Evolutionary conservation across 1,140 invertebrate genomes (phyloP).

Genomic region (Steinernema khuongi): DNA sequence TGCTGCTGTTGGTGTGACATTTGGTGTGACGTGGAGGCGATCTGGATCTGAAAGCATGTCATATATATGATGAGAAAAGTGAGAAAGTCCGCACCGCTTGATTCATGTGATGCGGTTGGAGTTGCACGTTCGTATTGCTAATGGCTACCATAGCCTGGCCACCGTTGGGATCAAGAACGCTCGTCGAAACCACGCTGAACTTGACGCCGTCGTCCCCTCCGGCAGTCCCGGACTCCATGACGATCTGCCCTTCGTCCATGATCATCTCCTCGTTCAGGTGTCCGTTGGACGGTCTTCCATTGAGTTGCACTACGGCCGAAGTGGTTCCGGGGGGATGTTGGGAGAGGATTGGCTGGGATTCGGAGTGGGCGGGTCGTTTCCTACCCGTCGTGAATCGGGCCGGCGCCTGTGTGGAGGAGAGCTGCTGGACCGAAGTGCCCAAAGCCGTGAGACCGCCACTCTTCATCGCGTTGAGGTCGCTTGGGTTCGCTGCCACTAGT

Average conservation of each 20-base stretch:
- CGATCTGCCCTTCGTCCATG: conserved; percentile 7
- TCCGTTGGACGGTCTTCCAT: neutral
- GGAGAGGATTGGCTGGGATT: neutral
- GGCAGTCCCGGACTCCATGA: neutral
- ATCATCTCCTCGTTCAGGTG: neutral
- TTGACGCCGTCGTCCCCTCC: neutral
- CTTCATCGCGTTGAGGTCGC: neutral
- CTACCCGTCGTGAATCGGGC: neutral
- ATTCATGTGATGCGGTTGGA: conserved; percentile 1
- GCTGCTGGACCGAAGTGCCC: neutral
- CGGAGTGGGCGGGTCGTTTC: neutral
- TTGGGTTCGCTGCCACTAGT: neutral
- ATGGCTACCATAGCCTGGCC: neutral
- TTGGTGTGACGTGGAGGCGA: neutral
- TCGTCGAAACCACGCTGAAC: neutral
- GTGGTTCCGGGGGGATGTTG: neutral
- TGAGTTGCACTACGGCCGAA: neutral
- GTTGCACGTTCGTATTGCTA: neutral
- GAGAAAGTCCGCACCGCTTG: neutral
- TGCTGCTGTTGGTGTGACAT: conserved; percentile 28
- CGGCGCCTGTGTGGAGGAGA: neutral
- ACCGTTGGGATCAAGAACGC: neutral
- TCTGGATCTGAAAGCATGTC: neutral
- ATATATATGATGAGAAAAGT: neutral
- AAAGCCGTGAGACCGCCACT: neutral